These are phyloP conservation scores for Ochotona curzoniae DNA, from an alignment of 2,113 vertebrate species.

Conservation along the genomic window DNA sequence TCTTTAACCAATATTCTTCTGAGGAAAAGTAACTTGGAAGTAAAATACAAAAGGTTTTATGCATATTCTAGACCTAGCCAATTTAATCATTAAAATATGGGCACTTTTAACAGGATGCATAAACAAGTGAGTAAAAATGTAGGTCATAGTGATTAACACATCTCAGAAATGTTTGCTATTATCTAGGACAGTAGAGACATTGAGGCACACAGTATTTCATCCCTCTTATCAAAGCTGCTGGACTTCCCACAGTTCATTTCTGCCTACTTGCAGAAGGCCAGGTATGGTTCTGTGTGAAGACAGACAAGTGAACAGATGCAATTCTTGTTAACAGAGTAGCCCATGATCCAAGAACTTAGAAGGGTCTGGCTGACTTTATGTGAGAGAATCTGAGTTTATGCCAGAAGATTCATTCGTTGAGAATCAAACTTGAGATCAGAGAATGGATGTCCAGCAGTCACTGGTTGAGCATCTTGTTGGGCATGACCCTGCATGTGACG, in stretches of 20 bases:
- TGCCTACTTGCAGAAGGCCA: not conserved
- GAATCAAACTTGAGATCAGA: not conserved
- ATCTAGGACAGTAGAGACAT: not conserved
- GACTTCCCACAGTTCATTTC: not conserved
- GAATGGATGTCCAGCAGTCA: not conserved
- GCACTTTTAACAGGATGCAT: not conserved
- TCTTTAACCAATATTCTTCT: not conserved
- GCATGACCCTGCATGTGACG: not conserved
- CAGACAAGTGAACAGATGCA: not conserved
- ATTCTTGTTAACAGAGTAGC: not conserved
- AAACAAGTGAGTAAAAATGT: not conserved
- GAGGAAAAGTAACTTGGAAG: not conserved
- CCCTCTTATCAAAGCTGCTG: not conserved
- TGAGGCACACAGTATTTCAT: not conserved
- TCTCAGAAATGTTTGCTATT: not conserved
- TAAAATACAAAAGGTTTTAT: not conserved
- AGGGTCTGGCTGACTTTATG: not conserved
- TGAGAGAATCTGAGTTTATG: not conserved
- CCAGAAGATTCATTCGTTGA: not conserved
- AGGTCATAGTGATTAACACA: conserved; percentile 21
- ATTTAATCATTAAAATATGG: not conserved
- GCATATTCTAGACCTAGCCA: not conserved
- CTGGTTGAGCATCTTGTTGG: not conserved
- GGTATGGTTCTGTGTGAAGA: not conserved
- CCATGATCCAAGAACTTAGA: not conserved